Conservation (phyloP, 2,888 invertebrate species). For the Drosophila leonis region DNA sequence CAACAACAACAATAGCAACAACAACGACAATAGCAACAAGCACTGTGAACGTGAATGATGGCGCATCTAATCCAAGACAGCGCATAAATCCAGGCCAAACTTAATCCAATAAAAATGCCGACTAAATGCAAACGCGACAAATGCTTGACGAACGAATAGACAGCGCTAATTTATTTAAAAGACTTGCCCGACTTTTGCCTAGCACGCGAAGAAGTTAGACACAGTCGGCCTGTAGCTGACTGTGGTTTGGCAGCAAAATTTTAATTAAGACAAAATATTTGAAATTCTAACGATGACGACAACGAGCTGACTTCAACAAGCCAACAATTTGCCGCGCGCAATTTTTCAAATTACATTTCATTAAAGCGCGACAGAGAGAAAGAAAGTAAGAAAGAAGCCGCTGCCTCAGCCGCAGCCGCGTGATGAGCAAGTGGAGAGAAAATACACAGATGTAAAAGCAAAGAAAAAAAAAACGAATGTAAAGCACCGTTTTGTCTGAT, state of each 20-base stretch:
- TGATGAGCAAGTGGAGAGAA: constrained; percentile 34
- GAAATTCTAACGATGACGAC: constrained; percentile 63
- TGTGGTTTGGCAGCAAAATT: constrained; percentile 50
- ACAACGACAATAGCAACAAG: constrained; percentile 8
- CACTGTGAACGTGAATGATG: constrained; percentile 60
- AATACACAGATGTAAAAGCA: background rate
- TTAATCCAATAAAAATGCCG: constrained; percentile 79
- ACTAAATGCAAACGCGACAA: constrained; percentile 76
- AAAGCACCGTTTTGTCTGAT: constrained; percentile 76
- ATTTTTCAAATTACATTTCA: constrained; percentile 79
- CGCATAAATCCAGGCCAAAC: constrained; percentile 71
- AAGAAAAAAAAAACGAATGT: constrained; percentile 58
- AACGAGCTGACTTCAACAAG: constrained; percentile 49
- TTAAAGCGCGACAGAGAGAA: constrained; percentile 53
- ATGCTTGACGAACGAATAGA: constrained; percentile 72
- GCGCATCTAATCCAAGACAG: constrained; percentile 63
- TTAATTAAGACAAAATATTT: constrained; percentile 79
- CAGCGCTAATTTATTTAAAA: constrained; percentile 74
- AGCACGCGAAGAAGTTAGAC: constrained; percentile 10
- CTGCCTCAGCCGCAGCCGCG: constrained; percentile 9
- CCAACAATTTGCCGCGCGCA: constrained; percentile 72
- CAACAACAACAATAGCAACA: constrained; percentile 12
- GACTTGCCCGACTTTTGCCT: constrained; percentile 66
- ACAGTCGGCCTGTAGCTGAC: background rate
- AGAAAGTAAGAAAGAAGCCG: constrained; percentile 27